Evolutionary conservation across 2,797 vertebrate species (phyloP), one percentile per base, ranked within the genome.

Genomic region (Sphaeramia orbicularis): DNA sequence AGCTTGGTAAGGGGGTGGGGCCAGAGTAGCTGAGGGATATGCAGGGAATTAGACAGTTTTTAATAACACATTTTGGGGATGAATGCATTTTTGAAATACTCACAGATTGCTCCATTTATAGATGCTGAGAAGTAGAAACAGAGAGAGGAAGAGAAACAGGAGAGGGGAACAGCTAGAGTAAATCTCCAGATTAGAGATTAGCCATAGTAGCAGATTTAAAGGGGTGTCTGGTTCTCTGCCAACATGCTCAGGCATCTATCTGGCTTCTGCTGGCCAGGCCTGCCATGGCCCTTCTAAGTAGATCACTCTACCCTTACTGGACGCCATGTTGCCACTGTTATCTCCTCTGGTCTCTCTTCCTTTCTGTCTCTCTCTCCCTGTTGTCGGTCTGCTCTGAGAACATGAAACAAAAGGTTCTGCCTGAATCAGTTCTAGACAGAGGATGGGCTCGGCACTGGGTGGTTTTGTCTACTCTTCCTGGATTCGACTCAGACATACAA

Each of bases 111-210:
- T 90, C 83, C 84, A 88, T 93, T 92, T 92, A 87, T 89, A 88
- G 75, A 87, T 51, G 67, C 54, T 52, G 85, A 86, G 79, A 85
- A 85, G 76, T 72, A 72, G 71, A 81, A 91, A 77, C 76, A 79
- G 81, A 84, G 71, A 73, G 77, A 66, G 57, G 65, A 68, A 65
- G 75, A 71, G 83, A 84, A 85, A 85, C 67, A 81, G 78, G 78
- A 84, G 79, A 83, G 80, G 78, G 74, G 87, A 78, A 70, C 86
- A 89, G 89, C 89, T 87, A 86, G 88, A 91, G 87, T 92, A 94
- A 94, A 94, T 94, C 93, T 94, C 91, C 92, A 93, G 92, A 94
- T 94, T 94, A 94, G 92, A 94, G 92, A 93, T 94, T 94, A 93
- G 90, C 89, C 84, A 64, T 86, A 89, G 89, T 88, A 84, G 86